A percentile compares a stretch with the other conserved stretches of the same genome.
phyloP scores from a whole-genome alignment of 2,888 invertebrate genomes.

The Strigamia transsilvanica region DNA sequence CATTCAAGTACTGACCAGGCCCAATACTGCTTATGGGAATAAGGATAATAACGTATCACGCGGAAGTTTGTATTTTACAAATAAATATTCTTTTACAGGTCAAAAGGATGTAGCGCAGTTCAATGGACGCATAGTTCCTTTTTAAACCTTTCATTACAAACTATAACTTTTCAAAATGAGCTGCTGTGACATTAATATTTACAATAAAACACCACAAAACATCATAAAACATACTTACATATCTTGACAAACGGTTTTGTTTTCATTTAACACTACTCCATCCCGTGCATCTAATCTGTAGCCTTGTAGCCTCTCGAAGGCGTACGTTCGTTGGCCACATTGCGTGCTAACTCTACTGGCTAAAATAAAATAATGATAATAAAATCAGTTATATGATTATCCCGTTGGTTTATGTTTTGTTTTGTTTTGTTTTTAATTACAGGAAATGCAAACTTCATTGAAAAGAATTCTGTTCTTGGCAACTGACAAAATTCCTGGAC shows the following conservation, averaged over 20 bases:
- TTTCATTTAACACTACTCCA: conserved; percentile 80
- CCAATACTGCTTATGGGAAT: no score
- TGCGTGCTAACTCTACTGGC: conserved; percentile 86
- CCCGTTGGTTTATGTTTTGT: not conserved
- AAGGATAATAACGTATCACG: not conserved
- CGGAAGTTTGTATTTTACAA: conserved; percentile 1
- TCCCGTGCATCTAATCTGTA: conserved; percentile 58
- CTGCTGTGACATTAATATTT: no score
- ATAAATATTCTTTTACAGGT: not conserved
- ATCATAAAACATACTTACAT: conserved; percentile 69
- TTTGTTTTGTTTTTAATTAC: conserved; percentile 70
- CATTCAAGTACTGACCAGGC: no score
- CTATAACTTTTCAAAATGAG: not conserved
- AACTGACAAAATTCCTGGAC: conserved; percentile 85
- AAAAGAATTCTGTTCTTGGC: conserved; percentile 90
- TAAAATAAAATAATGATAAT: conserved; percentile 61
- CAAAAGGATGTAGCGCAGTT: conserved; percentile 16
- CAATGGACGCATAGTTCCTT: not conserved
- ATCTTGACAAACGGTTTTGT: conserved; percentile 88
- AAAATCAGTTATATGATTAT: conserved; percentile 13
- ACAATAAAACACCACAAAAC: not conserved
- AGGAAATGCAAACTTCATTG: conserved; percentile 86
- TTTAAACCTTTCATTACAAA: not conserved
- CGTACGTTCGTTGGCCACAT: conserved; percentile 86
- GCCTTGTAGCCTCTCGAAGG: conserved; percentile 78